Percentiles rank a stretch among this genome's conserved stretches.
Evolutionary conservation across 2,888 invertebrate genomes (phyloP).

Genomic region (Nomada fabriciana): DNA sequence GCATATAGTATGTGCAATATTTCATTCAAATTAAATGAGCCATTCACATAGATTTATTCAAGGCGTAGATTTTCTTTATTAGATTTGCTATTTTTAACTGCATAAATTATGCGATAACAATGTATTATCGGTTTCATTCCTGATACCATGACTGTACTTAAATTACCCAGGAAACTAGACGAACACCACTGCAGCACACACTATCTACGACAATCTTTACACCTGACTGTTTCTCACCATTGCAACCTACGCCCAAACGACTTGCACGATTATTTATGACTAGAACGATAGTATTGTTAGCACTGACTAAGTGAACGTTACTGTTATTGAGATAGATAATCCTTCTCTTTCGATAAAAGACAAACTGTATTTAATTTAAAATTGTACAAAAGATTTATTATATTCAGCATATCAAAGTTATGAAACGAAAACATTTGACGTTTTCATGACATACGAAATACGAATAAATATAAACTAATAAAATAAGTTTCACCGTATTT

Average conservation of each 20-base stretch:
- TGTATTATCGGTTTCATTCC: not conserved
- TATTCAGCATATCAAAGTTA: too few relatives aligned
- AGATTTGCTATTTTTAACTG: too few relatives aligned
- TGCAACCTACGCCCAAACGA: constrained; percentile 35
- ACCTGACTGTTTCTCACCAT: constrained; percentile 36
- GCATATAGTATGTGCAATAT: too few relatives aligned
- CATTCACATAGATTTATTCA: too few relatives aligned
- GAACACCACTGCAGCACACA: constrained; percentile 1
- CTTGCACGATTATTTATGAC: constrained; percentile 19
- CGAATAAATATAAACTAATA: not conserved
- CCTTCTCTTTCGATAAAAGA: too few relatives aligned
- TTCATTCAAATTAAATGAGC: too few relatives aligned
- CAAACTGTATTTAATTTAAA: too few relatives aligned
- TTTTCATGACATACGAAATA: too few relatives aligned
- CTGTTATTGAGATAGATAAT: constrained; percentile 3
- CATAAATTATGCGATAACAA: too few relatives aligned
- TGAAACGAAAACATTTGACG: too few relatives aligned
- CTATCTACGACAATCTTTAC: constrained; percentile 30
- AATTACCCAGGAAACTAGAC: not conserved
- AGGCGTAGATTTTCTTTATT: too few relatives aligned
- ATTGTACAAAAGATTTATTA: too few relatives aligned
- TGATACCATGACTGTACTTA: not conserved
- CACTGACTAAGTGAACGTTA: not conserved
- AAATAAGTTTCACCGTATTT: not conserved
- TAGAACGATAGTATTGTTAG: not conserved